Percentiles rank a stretch among this genome's conserved stretches.
Evolutionary conservation across 1,140 invertebrate species (phyloP).

Genomic region (Acromyrmex echinatior): DNA sequence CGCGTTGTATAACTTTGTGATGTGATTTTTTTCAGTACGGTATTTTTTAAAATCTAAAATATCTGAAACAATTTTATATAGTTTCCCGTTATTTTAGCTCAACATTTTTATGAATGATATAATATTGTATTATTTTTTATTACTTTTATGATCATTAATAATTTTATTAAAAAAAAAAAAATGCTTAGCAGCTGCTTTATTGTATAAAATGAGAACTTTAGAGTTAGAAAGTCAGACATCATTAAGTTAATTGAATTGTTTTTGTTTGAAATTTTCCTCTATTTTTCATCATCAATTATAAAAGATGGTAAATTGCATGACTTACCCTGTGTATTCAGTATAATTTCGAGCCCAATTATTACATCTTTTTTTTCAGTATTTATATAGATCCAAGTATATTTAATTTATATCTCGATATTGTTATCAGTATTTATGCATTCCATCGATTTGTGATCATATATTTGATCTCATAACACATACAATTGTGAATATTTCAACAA

Average conservation of each 20-base stretch:
- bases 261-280: too few relatives aligned
- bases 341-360: background rate
- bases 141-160: background rate
- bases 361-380: background rate
- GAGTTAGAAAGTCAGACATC: conserved; percentile 2
- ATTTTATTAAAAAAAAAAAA: background rate
- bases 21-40: too few relatives aligned
- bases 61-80: background rate
- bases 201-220: background rate
- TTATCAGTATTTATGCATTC: too few relatives aligned
- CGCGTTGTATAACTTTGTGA: too few relatives aligned
- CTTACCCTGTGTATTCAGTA: background rate
- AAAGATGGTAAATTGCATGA: background rate
- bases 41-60: background rate
- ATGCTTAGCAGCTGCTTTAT: background rate
- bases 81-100: background rate
- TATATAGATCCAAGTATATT: background rate
- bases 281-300: background rate
- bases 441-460: too few relatives aligned
- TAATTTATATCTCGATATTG: background rate
- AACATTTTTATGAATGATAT: background rate
- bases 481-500: background rate
- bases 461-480: background rate
- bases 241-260: conserved; percentile 5
- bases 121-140: background rate